These are phyloP conservation scores for Onychomys leucogaster DNA, from an alignment of 2,797 vertebrate genomes.

Conservation along the genomic window DNA sequence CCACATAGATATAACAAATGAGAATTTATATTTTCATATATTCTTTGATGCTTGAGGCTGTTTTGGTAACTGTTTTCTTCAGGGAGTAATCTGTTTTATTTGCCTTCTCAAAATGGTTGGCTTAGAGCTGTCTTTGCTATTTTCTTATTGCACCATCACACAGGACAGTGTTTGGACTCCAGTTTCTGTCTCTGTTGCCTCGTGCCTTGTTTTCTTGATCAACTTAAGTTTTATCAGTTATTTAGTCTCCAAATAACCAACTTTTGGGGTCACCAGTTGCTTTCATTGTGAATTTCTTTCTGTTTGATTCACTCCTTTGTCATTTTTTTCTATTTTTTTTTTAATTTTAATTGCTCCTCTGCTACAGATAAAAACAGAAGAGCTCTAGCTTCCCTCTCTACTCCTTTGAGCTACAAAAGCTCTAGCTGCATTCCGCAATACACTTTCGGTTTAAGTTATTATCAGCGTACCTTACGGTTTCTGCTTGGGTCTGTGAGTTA, in stretches of 20 bases:
- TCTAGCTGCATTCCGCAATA: not conserved
- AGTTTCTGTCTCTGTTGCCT: not conserved
- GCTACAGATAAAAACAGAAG: not conserved
- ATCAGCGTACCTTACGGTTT: not conserved
- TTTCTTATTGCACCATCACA: not conserved
- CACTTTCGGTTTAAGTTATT: not conserved
- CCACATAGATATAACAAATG: not conserved
- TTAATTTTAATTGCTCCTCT: no score
- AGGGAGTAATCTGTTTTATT: conserved; percentile 2
- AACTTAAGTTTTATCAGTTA: not conserved
- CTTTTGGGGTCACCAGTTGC: not conserved
- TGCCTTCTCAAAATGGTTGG: not conserved
- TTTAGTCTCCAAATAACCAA: not conserved
- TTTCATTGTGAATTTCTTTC: not conserved
- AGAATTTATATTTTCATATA: not conserved
- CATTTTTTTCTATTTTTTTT: not conserved
- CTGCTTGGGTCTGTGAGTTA: not conserved
- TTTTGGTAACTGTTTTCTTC: not conserved
- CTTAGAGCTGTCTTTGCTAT: not conserved
- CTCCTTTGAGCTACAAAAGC: not conserved
- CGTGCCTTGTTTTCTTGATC: not conserved
- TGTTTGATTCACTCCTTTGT: not conserved
- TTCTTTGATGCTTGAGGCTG: not conserved
- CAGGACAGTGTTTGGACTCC: not conserved
- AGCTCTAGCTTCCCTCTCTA: not conserved